Evolutionary conservation across 2,113 vertebrate genomes (phyloP), one percentile per base, ranked within the genome.

Genomic region (Poeciliopsis occidentalis): DNA sequence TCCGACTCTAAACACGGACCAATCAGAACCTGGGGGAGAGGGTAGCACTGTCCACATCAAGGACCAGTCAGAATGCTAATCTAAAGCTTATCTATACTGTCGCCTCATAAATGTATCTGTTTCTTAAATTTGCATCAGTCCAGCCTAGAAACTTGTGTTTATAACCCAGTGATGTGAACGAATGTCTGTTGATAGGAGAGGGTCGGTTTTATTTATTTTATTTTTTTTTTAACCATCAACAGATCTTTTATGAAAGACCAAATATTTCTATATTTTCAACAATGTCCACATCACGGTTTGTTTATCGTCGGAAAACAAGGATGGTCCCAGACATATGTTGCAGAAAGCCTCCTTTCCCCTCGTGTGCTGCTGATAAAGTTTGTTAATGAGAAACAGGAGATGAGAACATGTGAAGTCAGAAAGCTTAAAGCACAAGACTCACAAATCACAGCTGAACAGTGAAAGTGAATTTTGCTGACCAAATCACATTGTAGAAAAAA

Each of bases 111-210:
- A 87, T 84, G 83, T 85, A 82, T 71, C 83, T 30, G 29, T 89
- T 86, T 82, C 76, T 78, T 83, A 82, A 75, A 63, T 85, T 83
- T 79, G 81, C 88, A 82, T 78, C 85, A 83, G 73, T 87, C 85
- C 82, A 89, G 87, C 80, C 86, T 91, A 57, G 66, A 82, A 69
- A 63, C 78, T 31, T 4, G 32, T 87, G 60, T 89, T 85, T 85
- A 71, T 82, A 83, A 75, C 47, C 24, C 71, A 64, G 67, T 41
- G 74, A 74, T 12, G 12, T 67, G 24, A 60, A 62, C 32, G 7
- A 60, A 80, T 65, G 66, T 2, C n/a, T 44, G 31, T 72, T 75
- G 57, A 13, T n/a, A 65, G 31, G 57, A 34, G 70, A n/a, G 64
- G 81, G 70, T 70, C 73, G 75, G 60, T 74, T 74, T 67, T 63